Evolutionary conservation across 2,888 invertebrate genomes (phyloP), one percentile per base, ranked within the genome.

Genomic region (Thymelicus acteon): DNA sequence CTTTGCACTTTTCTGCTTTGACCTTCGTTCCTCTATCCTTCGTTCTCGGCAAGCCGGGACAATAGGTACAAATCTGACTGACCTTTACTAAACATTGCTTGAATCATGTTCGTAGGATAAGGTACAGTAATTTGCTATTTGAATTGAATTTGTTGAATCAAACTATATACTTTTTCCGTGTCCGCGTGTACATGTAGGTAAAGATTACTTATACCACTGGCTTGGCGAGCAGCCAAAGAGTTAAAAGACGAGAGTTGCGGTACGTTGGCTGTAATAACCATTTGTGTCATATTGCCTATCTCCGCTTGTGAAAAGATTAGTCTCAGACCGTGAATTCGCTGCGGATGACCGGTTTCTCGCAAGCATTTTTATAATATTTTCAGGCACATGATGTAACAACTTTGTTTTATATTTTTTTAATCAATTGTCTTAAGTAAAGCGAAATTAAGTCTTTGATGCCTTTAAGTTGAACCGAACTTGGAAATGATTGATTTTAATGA

Each of bases 251-350:
- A 54, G 15, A 24, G 61, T 66, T 66, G 60, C 70, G 60, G 70
- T 65, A 52, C 64, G 60, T 37, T 44, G 70, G 15, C 31, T 61
- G 71, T 61, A 71, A 71, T 71, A 71, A 71, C 71, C 61, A 66
- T 71, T 71, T 66, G 61, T 71, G 71, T 66, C 66, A 61, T 71
- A 71, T 66, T 65, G 71, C 61, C 31, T 37, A 60, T 60, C 48
- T 65, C n/a, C 44, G 37, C 71, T 58, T 31, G 58, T 70, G 65
- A 65, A 65, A 71, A 71, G 65, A 61, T 69, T 54, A 68, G 64
- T 60, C 60, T 60, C 60, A 40, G 40, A 10, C 40, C 40, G 60
- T 57, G 15, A 40, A 60, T 40, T 60, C 40, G 39, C 40, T 60
- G 15, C 60, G 60, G 60, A 19, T 40, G 40, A 40, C 39, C 60